Evolutionary conservation across 2,888 invertebrate species (phyloP).

Genomic region (Neoscelio sp.): DNA sequence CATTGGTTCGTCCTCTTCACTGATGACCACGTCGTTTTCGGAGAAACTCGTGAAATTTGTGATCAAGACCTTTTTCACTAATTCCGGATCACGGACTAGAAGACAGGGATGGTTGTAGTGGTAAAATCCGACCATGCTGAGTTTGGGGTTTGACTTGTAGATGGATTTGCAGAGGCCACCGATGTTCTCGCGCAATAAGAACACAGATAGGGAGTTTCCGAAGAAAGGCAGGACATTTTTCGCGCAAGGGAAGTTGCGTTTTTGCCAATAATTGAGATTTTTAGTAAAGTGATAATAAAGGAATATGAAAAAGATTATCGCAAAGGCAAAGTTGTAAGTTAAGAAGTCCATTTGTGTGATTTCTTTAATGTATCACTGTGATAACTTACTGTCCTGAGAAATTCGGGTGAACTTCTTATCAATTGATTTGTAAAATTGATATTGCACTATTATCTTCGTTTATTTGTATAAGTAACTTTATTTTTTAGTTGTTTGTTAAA

Average conservation of each 20-base stretch:
- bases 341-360: background rate
- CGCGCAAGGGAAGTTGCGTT: constrained; percentile 46
- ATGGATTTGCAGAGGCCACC: constrained; percentile 37
- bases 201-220: constrained; percentile 68
- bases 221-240: constrained; percentile 61
- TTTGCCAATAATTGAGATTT: constrained; percentile 59
- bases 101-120: constrained; percentile 66
- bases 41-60: constrained; percentile 70
- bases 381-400: too few relatives aligned
- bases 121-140: constrained; percentile 74
- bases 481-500: too few relatives aligned
- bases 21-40: constrained; percentile 66
- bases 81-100: constrained; percentile 71
- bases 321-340: background rate
- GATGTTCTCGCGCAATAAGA: constrained; percentile 22
- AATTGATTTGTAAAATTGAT: too few relatives aligned
- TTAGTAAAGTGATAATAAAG: constrained; percentile 36
- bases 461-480: too few relatives aligned
- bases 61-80: constrained; percentile 69
- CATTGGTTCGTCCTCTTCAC: constrained; percentile 68
- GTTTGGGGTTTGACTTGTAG: constrained; percentile 58
- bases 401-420: too few relatives aligned
- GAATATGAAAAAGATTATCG: background rate
- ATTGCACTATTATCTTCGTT: too few relatives aligned
- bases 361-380: too few relatives aligned